Percentiles rank a stretch among this genome's conserved stretches.
Conservation (phyloP, 2,113 vertebrate species). For the Nibea coibor region DNA sequence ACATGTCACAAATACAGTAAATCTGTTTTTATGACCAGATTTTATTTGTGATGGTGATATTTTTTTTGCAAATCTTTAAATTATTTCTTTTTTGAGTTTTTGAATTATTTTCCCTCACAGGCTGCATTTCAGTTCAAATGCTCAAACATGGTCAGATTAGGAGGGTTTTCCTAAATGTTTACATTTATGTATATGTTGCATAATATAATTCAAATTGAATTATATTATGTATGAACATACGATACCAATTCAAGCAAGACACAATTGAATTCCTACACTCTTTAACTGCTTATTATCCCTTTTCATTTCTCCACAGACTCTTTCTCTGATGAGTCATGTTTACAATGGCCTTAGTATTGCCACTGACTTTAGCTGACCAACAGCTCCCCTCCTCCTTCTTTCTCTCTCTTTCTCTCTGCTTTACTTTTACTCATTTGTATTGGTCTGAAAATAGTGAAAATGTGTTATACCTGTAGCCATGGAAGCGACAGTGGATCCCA, state of each 20-base stretch:
- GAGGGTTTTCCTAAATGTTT: background rate
- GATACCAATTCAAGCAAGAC: background rate
- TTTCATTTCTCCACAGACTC: background rate
- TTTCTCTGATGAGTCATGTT: constrained; percentile 20
- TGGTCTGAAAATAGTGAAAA: constrained; percentile 60
- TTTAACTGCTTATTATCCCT: background rate
- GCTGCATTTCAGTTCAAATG: background rate
- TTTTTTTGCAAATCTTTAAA: background rate
- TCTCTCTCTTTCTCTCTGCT: background rate
- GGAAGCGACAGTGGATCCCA: constrained; percentile 69
- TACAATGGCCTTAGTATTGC: background rate
- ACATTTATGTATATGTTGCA: too few species aligned
- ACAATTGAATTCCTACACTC: background rate
- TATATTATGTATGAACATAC: background rate
- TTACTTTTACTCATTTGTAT: constrained; percentile 17
- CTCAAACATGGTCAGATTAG: background rate
- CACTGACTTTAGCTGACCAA: constrained; percentile 1
- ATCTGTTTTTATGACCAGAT: background rate
- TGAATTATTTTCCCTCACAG: background rate
- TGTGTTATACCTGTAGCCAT: constrained; percentile 74
- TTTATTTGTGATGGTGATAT: background rate
- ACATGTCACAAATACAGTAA: background rate
- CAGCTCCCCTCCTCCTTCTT: background rate
- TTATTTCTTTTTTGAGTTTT: background rate
- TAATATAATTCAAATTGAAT: background rate